phyloP scores from a whole-genome alignment of 1,140 invertebrate species.

The Papilio polyxenes region DNA sequence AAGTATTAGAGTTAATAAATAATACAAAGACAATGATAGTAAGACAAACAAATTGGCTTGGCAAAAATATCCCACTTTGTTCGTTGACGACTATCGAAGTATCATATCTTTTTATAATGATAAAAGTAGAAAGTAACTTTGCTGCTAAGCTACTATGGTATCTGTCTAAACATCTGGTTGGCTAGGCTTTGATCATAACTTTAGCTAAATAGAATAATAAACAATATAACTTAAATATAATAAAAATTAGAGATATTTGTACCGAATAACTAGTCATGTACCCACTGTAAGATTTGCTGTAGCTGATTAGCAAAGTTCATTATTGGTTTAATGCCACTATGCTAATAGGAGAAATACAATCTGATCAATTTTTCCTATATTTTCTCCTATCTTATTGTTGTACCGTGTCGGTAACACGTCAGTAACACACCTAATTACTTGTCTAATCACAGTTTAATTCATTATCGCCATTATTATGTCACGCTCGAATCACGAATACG shows the following conservation, averaged over 20 bases:
- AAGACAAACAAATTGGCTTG: neutral
- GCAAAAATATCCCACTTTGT: neutral
- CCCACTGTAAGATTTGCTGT: neutral
- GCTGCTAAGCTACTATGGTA: too few relatives aligned
- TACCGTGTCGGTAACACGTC: neutral
- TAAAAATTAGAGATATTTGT: too few relatives aligned
- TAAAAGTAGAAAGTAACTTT: too few relatives aligned
- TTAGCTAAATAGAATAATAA: too few relatives aligned
- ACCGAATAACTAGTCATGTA: neutral
- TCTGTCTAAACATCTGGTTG: too few relatives aligned
- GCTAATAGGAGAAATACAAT: neutral
- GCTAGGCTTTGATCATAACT: too few relatives aligned
- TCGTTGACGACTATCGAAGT: neutral
- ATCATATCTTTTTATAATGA: too few relatives aligned
- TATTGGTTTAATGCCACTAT: neutral
- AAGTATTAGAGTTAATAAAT: too few relatives aligned
- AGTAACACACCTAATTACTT: constrained; percentile 21
- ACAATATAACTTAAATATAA: too few relatives aligned
- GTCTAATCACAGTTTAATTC: neutral
- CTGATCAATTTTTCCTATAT: neutral
- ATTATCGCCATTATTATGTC: constrained; percentile 20
- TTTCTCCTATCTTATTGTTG: neutral
- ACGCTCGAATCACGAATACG: neutral
- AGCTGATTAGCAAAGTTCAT: neutral
- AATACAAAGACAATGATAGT: too few relatives aligned